Evolutionary conservation across 2,113 vertebrate genomes (phyloP), one percentile per base, ranked within the genome.

Genomic region (Macrotus californicus): DNA sequence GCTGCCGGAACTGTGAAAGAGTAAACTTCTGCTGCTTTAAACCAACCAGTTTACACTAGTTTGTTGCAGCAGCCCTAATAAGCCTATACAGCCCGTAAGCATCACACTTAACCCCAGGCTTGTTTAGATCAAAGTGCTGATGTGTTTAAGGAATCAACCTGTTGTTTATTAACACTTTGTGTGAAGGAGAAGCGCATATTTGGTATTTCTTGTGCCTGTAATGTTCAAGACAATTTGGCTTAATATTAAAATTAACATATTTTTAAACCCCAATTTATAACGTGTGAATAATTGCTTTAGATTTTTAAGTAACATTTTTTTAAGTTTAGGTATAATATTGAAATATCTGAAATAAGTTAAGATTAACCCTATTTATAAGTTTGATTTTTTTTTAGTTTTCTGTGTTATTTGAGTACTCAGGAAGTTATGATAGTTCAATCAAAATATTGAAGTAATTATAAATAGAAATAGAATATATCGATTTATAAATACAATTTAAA

Each of bases 401-500:
- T 76, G 12, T 72, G 46, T 64, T 77, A 59, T 43, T 76, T 87
- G 48, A 79, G 6, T 82, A n/a, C 6, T 79, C 39, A 43, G 34
- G 18, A 59, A 24, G 10, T 94, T 95, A 21, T 54, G 34, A 72
- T 90, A 92, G 18, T 54, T 92, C 84, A 79, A 36, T 79, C 31
- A 93, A 67, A 83, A 76, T 29, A 77, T 9, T 48, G 41, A 96
- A 82, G 39, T 50, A 59, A 92, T 72, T 39, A 9, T 59, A 72
- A 48, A 67, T 83, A 70, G 10, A 77, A 70, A 90, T 36, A 64
- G 50, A 93, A 56, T 14, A 67, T 31, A 61, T 69, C 77, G 46
- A n/a, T 82, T 86, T 72, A 77, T 89, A 86, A 94, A 89, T 91
- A 21, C 46, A 88, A 72, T 69, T 95, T 76, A 84, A 92, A 94